phyloP scores from a whole-genome alignment of 2,888 invertebrate species.

The Unio pictorum region DNA sequence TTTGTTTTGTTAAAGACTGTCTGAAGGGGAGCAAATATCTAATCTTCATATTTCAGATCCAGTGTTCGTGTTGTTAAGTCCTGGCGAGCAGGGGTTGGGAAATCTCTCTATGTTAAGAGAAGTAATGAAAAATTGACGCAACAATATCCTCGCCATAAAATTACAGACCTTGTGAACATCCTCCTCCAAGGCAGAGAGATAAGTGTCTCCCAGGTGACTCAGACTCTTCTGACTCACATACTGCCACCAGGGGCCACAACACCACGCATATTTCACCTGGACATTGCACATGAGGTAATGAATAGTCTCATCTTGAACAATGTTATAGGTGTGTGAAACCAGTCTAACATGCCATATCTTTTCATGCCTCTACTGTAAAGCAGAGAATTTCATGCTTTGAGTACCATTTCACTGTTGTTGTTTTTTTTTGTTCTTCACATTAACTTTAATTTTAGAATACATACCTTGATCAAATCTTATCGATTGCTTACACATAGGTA shows the following conservation, averaged over 20 bases:
- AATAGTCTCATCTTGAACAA: too few relatives aligned
- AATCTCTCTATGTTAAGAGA: constrained; percentile 47
- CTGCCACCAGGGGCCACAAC: constrained; percentile 19
- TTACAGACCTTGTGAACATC: constrained; percentile 22
- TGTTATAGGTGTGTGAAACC: too few relatives aligned
- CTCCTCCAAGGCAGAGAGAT: constrained; percentile 42
- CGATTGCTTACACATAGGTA: too few relatives aligned
- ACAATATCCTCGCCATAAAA: constrained; percentile 1
- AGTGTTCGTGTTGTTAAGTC: constrained; percentile 56
- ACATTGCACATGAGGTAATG: constrained; percentile 52
- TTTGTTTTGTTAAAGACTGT: too few relatives aligned
- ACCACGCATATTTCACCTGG: constrained; percentile 53
- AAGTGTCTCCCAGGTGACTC: constrained; percentile 29
- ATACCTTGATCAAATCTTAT: too few relatives aligned
- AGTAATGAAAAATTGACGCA: constrained; percentile 28
- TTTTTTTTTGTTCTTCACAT: too few relatives aligned
- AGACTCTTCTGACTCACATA: constrained; percentile 32
- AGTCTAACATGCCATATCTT: too few relatives aligned
- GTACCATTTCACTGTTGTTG: too few relatives aligned
- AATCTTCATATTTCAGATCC: constrained; percentile 26
- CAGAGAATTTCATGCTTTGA: too few relatives aligned
- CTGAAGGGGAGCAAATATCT: too few relatives aligned
- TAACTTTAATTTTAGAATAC: too few relatives aligned
- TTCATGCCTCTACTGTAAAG: too few relatives aligned
- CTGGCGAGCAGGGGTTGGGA: constrained; percentile 57